Base-by-base conservation (phyloP, 1,140 invertebrate species). In the Tenebrio molitor region DNA sequence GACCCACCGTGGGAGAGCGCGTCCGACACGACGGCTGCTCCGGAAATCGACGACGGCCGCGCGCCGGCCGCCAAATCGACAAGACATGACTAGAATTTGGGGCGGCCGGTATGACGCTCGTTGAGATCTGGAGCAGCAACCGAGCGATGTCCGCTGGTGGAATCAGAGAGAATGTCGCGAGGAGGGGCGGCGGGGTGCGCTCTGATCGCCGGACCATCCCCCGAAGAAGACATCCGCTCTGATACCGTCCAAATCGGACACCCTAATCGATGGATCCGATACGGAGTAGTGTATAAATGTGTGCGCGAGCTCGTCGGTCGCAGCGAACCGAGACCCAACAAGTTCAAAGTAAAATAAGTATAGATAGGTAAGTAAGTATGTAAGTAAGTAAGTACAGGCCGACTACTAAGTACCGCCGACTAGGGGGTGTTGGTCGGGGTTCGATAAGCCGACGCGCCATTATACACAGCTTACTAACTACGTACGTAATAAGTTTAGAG, bases 251-350 rank as follows among this genome's bases (percentile, higher is more conserved):
- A 7, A n/a, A 4, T 17, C 33, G 62, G 39, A 65, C 62, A 42
- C 33, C 39, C 39, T 66, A 66, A 67, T 34, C 44, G 65, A 63
- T 76, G 71, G 71, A 77, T 81, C 81, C 81, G 81, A 81, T 83
- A 81, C 78, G 80, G 81, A 82, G 78, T 81, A 81, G 74, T 80
- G 74, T 80, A 78, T 79, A 79, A 79, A 78, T 77, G 78, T 83
- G 81, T 82, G 81, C 79, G 79, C 78, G 74, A 75, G 74, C 72
- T 69, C 70, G 66, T 71, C 74, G 68, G 74, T 67, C 42, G 71
- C 39, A 76, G 69, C 76, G 74, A 80, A 74, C 74, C 76, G 66
- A 68, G 29, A 29, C 41, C 21, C 10, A 29, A 29, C 8, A 29
- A 29, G 25, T 29, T 29, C 3, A 3, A 4, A 29, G 8, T 3